These are phyloP conservation scores for Cettia cetti DNA, from an alignment of 2,113 vertebrate species.

Conservation along the genomic window DNA sequence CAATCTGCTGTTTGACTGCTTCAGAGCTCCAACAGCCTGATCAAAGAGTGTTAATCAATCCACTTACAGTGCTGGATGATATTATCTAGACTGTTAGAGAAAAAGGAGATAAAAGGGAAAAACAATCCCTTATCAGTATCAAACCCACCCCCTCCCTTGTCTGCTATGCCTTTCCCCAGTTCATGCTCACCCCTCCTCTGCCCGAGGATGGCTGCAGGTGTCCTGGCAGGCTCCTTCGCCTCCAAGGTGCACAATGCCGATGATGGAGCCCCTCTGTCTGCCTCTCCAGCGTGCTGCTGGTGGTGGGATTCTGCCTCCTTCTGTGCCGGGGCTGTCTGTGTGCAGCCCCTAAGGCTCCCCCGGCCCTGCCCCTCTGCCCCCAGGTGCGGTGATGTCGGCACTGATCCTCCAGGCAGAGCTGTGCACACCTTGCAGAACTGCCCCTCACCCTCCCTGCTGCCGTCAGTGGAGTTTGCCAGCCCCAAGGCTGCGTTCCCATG, in stretches of 20 bases:
- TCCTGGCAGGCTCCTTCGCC: not conserved
- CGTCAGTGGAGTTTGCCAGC: fast-evolving
- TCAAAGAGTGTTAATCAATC: not conserved
- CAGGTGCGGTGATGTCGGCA: fast-evolving
- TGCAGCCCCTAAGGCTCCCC: fast-evolving
- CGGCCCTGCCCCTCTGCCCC: fast-evolving
- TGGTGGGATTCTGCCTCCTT: not conserved
- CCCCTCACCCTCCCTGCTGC: not conserved
- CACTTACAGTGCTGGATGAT: not conserved
- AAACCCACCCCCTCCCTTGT: not conserved
- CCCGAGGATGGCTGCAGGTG: fast-evolving
- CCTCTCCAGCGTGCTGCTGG: not conserved
- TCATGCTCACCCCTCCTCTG: not conserved
- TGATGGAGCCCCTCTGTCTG: not conserved
- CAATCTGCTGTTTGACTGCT: not conserved
- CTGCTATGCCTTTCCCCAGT: not conserved
- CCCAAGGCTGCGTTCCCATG: not conserved
- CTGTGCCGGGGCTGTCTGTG: not conserved
- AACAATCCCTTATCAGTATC: not conserved
- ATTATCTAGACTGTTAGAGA: not conserved
- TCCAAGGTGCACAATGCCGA: not conserved
- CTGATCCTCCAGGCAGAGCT: not conserved
- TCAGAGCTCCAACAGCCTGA: not conserved
- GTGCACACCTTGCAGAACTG: not conserved
- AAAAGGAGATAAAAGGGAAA: not conserved